Evolutionary conservation across 2,113 vertebrate species (phyloP).

Genomic region (Lynx canadensis): DNA sequence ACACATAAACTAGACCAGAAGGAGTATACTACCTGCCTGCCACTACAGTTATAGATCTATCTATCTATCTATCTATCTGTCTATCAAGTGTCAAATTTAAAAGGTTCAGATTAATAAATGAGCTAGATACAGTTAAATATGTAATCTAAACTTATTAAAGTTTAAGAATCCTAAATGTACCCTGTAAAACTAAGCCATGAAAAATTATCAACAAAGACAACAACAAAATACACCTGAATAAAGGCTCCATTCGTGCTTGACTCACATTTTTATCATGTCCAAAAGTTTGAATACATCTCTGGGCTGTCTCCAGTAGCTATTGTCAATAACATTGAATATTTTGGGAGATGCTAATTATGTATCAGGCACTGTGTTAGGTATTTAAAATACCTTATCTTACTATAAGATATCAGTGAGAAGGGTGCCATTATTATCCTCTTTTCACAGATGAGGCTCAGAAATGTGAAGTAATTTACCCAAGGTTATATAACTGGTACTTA

Average conservation of each 20-base stretch:
- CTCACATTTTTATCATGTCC: not conserved
- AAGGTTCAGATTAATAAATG: not conserved
- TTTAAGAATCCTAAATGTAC: not conserved
- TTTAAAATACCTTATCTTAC: not conserved
- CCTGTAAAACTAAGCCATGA: not conserved
- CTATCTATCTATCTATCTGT: not conserved
- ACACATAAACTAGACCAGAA: not conserved
- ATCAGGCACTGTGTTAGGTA: not conserved
- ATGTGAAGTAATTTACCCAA: not conserved
- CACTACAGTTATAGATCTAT: not conserved
- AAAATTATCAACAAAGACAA: not conserved
- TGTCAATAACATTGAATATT: not conserved
- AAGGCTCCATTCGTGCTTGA: not conserved
- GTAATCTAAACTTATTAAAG: not conserved
- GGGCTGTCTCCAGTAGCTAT: not conserved
- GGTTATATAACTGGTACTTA: not conserved
- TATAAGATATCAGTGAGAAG: not conserved
- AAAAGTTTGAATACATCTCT: not conserved
- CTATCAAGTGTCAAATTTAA: not conserved
- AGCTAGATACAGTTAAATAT: not conserved
- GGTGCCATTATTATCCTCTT: not conserved
- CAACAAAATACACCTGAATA: not conserved
- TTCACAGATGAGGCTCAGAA: not conserved
- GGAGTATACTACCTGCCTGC: not conserved
- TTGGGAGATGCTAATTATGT: not conserved